Percentiles rank a stretch among this genome's conserved stretches.
Conservation (phyloP, 2,113 vertebrate species). For the Cyprinodon brontotheroides region DNA sequence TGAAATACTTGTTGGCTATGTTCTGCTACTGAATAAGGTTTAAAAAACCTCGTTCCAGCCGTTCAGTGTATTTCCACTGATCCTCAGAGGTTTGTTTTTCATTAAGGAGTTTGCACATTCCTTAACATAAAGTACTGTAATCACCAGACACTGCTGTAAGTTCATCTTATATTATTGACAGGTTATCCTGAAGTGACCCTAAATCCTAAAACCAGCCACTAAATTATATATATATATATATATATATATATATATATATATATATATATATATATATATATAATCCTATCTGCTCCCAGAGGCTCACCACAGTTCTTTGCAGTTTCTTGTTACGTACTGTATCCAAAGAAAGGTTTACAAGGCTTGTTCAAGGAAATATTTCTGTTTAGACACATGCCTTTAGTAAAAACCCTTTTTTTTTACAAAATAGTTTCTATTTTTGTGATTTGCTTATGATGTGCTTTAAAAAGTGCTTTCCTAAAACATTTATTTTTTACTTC, state of each 20-base stretch:
- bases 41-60: not conserved
- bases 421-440: not conserved
- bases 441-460: not conserved
- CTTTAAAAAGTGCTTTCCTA: not conserved
- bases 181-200: not conserved
- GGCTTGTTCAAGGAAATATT: slow-evolving; percentile 25
- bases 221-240: too few relatives aligned
- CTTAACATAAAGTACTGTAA: not conserved
- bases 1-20: not conserved
- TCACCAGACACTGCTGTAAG: not conserved
- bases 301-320: not conserved
- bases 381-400: slow-evolving; percentile 25
- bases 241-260: too few relatives aligned
- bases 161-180: not conserved
- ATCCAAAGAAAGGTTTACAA: slow-evolving; percentile 58
- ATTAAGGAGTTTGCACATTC: not conserved
- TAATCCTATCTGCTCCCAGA: too few relatives aligned
- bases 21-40: not conserved
- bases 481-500: too few relatives aligned
- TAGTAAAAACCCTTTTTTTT: slow-evolving; percentile 6
- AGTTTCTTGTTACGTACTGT: slow-evolving; percentile 45
- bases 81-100: too few relatives aligned
- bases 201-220: not conserved
- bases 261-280: too few relatives aligned
- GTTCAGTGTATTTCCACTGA: not conserved